Conservation (phyloP, 2,888 invertebrate species). For the Aphodius sticticus region DNA sequence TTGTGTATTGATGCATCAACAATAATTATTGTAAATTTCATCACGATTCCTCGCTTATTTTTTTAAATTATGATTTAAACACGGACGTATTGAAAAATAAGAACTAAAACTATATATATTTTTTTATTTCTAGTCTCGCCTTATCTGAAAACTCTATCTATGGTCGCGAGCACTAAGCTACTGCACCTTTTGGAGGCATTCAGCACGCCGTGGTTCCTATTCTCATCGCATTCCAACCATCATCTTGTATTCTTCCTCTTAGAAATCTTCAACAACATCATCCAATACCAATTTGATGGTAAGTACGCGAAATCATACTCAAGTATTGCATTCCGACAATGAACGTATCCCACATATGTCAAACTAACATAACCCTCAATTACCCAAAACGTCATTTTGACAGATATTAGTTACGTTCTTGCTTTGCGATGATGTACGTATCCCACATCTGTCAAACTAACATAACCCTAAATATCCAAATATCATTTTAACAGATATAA, state of each 20-base stretch:
- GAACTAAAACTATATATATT: neutral
- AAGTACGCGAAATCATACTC: conserved; percentile 47
- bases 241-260: conserved; percentile 97
- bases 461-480: neutral
- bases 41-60: too few relatives aligned
- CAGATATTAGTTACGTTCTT: neutral
- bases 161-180: conserved; percentile 98
- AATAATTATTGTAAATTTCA: too few relatives aligned
- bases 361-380: too few relatives aligned
- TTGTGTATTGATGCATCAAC: too few relatives aligned
- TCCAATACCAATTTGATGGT: conserved; percentile 99
- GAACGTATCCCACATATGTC: too few relatives aligned
- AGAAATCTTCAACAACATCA: conserved; percentile 99
- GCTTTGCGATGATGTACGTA: too few relatives aligned
- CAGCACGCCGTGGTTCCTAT: conserved; percentile 99
- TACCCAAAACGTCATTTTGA: neutral
- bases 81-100: too few relatives aligned
- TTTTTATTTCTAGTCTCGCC: conserved; percentile 81
- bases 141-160: conserved; percentile 97
- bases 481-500: neutral
- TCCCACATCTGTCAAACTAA: neutral
- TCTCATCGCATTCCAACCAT: conserved; percentile 95
- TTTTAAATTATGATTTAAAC: too few relatives aligned
- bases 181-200: conserved; percentile 97
- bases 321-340: too few relatives aligned